Evolutionary conservation across 2,113 vertebrate species (phyloP), one percentile per base, ranked within the genome.

Genomic region (Cheirogaleus medius): DNA sequence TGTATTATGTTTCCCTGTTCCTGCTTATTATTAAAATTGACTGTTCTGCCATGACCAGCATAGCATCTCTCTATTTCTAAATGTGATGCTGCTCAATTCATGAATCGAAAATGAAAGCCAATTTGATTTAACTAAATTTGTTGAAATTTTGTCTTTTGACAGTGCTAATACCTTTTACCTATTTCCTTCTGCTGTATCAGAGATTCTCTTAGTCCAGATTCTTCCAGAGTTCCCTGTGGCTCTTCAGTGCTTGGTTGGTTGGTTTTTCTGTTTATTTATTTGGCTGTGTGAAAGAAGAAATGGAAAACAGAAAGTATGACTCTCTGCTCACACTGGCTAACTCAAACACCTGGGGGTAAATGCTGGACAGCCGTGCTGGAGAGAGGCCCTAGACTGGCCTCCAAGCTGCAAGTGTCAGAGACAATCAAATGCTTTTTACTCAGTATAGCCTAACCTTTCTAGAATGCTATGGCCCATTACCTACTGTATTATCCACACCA

Each of bases 271-370:
- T 76, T 90, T 96, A 32, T 97, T 96, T 96, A 89, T 73, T 23
- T 93, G 99, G 99, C 98, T 99, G 99, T 97, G 98, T 99, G 98
- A 99, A 99, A 98, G 99, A 99, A 98, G 99, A 99, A 98, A 98
- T 99, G 86, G 99, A 99, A 98, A 98, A 98, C 69, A 99, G 37
- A 69, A 58, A 58, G 42, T 6, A 27, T 2, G 37, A 99, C 54
- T 93, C 98, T 94, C 99, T 99, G 97, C 98, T 99, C 97, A 99
- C 99, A 99, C 99, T 99, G 98, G 98, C 99, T 98, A 99, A 99
- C 98, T 99, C 99, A 99, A 99, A 99, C 99, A 98, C 99, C 98
- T 98, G 99, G 99, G 98, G 99, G 99, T 99, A 99, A 99, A 99
- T 98, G 98, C 98, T 99, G 99, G 99, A 99, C 90, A 99, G 99